Evolutionary conservation across 2,888 invertebrate species (phyloP), one percentile per base, ranked within the genome.

Genomic region (Nasonia oneida): DNA sequence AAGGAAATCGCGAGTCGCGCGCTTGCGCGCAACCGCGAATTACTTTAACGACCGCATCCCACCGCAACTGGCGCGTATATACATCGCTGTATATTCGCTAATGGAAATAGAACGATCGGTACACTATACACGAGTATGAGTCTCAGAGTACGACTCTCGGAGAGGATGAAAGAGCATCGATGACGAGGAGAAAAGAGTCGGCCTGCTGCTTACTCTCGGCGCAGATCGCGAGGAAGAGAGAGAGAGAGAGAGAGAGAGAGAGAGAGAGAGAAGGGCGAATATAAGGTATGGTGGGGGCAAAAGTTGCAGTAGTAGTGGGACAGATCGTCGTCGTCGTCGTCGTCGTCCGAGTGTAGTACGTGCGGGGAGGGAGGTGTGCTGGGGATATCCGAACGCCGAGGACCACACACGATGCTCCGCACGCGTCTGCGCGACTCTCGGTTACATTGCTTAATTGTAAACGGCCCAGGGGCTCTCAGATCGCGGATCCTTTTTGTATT

Each of bases 381-480:
- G 10, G 47, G 91, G 91, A 92, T 90, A 47, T 90, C 90, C 90
- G 73, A 82, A 61, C 57, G 89, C 89, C 88, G 89, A 12, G 90
- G 93, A 93, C 93, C 93, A 93, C 93, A 93, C 93, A 93, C 93
- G 93, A 93, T 90, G 93, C 91, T 92, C 93, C 93, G 29, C 29
- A 92, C 93, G 93, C 93, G 93, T 93, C 92, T 93, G 91, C 91
- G 93, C 91, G 93, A 93, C 92, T 93, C 92, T 93, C 91, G 91
- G 92, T 93, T 92, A 93, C 93, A 93, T 93, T 92, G 92, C 92
- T 93, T 93, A 93, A 93, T 93, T 93, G 93, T 93, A 93, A 93
- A 93, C 92, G 80, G 42, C 61, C 53, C 83, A 86, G 83, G 50
- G 86, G 83, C 81, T 86, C 86, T 86, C 86, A 86, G 76, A 47